A percentile compares a stretch with the other conserved stretches of the same genome.
These are phyloP conservation scores for Epinephelus coioides DNA, from an alignment of 2,797 vertebrate genomes.

Conservation along the genomic window DNA sequence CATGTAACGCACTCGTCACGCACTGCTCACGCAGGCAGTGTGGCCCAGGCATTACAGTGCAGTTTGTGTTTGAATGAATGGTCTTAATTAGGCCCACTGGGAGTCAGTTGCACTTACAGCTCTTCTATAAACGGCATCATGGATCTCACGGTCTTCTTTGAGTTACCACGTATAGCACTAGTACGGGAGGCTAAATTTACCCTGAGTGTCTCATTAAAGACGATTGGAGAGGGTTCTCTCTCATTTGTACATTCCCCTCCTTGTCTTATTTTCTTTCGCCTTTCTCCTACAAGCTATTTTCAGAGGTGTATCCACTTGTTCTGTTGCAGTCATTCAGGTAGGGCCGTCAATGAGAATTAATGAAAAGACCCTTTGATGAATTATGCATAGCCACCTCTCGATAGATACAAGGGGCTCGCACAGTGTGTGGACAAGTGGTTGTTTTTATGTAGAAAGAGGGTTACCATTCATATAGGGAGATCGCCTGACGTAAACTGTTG, in stretches of 20 bases:
- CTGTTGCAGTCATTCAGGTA: conserved; percentile 50
- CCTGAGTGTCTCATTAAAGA: conserved; percentile 1
- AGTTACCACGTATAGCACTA: not conserved
- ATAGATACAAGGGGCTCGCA: conserved; percentile 46
- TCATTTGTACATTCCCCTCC: conserved; percentile 22
- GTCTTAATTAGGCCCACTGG: not conserved
- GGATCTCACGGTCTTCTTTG: not conserved
- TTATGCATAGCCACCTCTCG: conserved; percentile 69
- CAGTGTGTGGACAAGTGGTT: conserved; percentile 33
- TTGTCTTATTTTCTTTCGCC: not conserved
- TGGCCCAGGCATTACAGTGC: too few relatives aligned
- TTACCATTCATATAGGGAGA: conserved; percentile 2
- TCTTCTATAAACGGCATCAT: not conserved
- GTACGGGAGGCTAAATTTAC: conserved; percentile 8
- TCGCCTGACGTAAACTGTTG: not conserved
- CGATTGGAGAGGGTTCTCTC: not conserved
- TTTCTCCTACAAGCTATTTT: conserved; percentile 37
- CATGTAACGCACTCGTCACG: too few relatives aligned
- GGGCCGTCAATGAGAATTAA: conserved; percentile 61
- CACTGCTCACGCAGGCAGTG: too few relatives aligned
- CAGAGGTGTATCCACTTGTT: conserved; percentile 34
- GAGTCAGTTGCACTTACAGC: not conserved
- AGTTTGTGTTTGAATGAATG: not conserved
- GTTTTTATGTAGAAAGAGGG: conserved; percentile 19
- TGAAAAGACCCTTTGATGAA: conserved; percentile 66